These are phyloP conservation scores for Sebastes vulpes DNA, from an alignment of 2,797 vertebrate genomes.

Conservation along the genomic window DNA sequence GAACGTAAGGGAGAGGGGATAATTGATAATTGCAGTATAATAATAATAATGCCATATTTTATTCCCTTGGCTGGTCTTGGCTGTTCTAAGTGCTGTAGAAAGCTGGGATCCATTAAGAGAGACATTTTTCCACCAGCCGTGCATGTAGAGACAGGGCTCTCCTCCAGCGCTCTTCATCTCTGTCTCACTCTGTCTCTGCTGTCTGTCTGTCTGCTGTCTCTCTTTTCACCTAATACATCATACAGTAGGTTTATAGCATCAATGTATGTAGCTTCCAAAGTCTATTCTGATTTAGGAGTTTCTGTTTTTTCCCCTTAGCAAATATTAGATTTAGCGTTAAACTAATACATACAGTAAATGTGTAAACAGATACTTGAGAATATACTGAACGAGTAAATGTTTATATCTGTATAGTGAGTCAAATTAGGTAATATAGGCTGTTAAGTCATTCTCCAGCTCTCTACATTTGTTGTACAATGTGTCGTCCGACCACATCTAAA, in stretches of 20 bases:
- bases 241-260: conserved; percentile 20
- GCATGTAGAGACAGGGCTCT: conserved; percentile 77
- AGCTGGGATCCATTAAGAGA: conserved; percentile 83
- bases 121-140: conserved; percentile 81
- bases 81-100: conserved; percentile 68
- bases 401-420: background rate
- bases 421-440: background rate
- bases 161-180: conserved; percentile 68
- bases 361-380: background rate
- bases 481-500: background rate
- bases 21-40: conserved; percentile 76
- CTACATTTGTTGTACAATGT: background rate
- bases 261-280: background rate
- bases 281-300: background rate
- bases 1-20: conserved; percentile 40
- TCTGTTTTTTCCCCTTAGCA: background rate
- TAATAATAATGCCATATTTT: conserved; percentile 78
- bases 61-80: conserved; percentile 67
- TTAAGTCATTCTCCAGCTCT: background rate
- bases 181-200: conserved; percentile 55
- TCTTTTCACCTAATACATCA: conserved; percentile 46
- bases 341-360: background rate
- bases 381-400: background rate
- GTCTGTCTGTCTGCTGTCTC: conserved; percentile 46
- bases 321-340: background rate